Evolutionary conservation across 1,140 invertebrate genomes (phyloP).

Genomic region (Carposina sasakii): DNA sequence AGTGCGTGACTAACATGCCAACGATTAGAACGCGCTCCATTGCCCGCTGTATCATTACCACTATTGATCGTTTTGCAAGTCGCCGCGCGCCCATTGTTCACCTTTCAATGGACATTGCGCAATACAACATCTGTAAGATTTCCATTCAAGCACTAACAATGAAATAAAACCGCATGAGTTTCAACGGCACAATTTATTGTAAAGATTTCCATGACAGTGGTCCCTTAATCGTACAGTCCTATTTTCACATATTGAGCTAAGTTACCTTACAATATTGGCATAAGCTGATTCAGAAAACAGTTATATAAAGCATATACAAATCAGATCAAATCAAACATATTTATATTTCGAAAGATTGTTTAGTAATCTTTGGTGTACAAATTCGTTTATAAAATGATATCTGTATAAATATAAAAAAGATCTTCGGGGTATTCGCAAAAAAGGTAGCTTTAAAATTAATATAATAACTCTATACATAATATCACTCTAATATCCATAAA

Average conservation of each 20-base stretch:
- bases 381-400: slow-evolving; percentile 18
- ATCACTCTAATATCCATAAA: slow-evolving; percentile 42
- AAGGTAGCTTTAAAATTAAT: slow-evolving; percentile 29
- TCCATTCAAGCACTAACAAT: too few relatives aligned
- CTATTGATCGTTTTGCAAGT: too few relatives aligned
- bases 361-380: slow-evolving; percentile 27
- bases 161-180: neutral
- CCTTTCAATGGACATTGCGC: too few relatives aligned
- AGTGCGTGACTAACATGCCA: too few relatives aligned
- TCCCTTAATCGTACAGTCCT: neutral
- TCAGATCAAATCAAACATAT: neutral
- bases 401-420: slow-evolving; percentile 10
- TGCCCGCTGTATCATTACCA: too few relatives aligned
- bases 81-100: too few relatives aligned
- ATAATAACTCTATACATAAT: slow-evolving; percentile 44
- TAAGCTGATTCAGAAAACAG: neutral
- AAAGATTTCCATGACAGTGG: neutral
- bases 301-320: neutral
- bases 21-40: too few relatives aligned
- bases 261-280: neutral
- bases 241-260: neutral
- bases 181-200: slow-evolving; percentile 3
- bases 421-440: slow-evolving; percentile 2
- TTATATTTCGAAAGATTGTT: slow-evolving; percentile 10
- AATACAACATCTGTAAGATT: too few relatives aligned